Base-by-base conservation (phyloP, 2,797 vertebrate species). In the Merluccius polli region DNA sequence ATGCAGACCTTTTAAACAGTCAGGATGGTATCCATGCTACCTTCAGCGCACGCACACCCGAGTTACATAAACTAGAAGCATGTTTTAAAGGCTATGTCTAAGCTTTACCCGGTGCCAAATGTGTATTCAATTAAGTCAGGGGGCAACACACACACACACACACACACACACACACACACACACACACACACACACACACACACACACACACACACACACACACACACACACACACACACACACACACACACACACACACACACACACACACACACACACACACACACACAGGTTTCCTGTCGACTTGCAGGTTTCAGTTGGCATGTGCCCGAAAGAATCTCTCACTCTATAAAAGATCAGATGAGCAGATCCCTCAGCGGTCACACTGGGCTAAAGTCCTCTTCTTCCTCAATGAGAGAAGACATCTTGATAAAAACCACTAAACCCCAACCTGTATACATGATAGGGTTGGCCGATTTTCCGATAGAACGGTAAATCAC, bases 111-210 rank as follows among this genome's bases (percentile, higher is more conserved):
- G 36, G 73, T 24, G 74, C 48, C 18, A 72, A 86, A 88, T 85
- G 78, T 88, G 87, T 76, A 71, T 88, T 88, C 81, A 76, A 89
- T 89, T 86, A 83, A 75, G 79, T 76, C 1, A 5, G 76, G 79
- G 85, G 65, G 52, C 79, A 71, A 35, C 74, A 71, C 75, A 79
- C 33, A 35, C 33, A 35, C 33, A 35, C 33, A 35, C 33, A 35
- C 33, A 35, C 33, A 35, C 33, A 35, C 33, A 35, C 33, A 35
- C 33, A 35, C 33, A 35, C 33, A 36, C 9, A 36, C 41, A 44
- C 13, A 18, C 29, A 21, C 73, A n/a, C 52, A 4, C 27, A 52
- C 27, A 24, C 77, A 36, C 9, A 36, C 41, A 44, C 13, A 18
- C 29, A 21, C 73, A n/a, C 52, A 4, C 27, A 52, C 27, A 24